A percentile compares a stretch with the other conserved stretches of the same genome.
Conservation (phyloP, 2,797 vertebrate species). For the Tolypeutes matacus region DNA sequence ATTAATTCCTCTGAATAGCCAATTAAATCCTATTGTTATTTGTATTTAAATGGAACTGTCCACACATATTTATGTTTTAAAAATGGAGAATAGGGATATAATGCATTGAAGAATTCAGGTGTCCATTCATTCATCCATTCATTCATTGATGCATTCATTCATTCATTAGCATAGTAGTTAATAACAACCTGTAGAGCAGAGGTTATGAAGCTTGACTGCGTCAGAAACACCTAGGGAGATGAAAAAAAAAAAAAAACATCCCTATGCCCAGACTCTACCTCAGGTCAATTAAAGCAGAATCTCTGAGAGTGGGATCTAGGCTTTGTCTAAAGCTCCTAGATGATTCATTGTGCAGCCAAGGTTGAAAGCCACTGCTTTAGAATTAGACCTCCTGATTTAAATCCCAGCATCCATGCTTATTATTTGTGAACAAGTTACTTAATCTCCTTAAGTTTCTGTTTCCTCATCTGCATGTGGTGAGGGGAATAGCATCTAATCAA, state of each 20-base stretch:
- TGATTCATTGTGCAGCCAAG: not conserved
- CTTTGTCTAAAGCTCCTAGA: not conserved
- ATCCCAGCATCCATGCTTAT: not conserved
- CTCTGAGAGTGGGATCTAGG: too few relatives aligned
- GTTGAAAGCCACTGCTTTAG: not conserved
- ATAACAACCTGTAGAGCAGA: not conserved
- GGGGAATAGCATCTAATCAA: not conserved
- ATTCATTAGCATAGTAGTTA: not conserved
- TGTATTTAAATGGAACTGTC: slow-evolving; percentile 48
- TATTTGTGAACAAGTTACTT: slow-evolving; percentile 4
- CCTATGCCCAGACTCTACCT: rapidly evolving
- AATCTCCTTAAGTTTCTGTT: not conserved
- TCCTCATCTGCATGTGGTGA: not conserved
- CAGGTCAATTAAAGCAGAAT: not conserved
- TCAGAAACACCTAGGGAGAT: not conserved
- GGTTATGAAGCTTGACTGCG: not conserved
- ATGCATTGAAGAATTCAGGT: not conserved
- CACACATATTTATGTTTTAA: not conserved
- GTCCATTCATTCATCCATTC: slow-evolving; percentile 13
- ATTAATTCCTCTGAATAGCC: slow-evolving; percentile 41
- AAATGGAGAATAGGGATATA: not conserved
- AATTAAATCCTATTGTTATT: slow-evolving; percentile 55
- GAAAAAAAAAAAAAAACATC: not conserved
- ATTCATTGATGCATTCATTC: slow-evolving; percentile 35
- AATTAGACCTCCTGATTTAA: not conserved